A percentile compares a stretch with the other conserved stretches of the same genome.
These are phyloP conservation scores for Gadus chalcogrammus DNA, from an alignment of 2,113 vertebrate species.

Conservation along the genomic window DNA sequence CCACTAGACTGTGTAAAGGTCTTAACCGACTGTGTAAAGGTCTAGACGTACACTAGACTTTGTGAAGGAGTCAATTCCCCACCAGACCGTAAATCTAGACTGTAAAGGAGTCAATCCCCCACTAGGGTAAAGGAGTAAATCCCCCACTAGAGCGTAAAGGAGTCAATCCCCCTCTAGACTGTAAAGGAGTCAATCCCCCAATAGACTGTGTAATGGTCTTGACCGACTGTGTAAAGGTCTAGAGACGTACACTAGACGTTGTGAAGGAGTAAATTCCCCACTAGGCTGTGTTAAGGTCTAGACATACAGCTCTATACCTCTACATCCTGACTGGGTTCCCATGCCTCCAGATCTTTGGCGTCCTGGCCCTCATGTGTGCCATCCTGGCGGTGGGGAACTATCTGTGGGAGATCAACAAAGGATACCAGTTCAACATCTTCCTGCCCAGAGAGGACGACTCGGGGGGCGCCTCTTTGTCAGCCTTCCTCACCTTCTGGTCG, in stretches of 20 bases:
- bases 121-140: too few species aligned
- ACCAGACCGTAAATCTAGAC: too few species aligned
- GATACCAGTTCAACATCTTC: constrained; percentile 82
- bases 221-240: not conserved
- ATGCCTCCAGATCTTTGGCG: constrained; percentile 81
- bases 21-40: not conserved
- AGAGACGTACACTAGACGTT: too few species aligned
- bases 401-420: constrained; percentile 82
- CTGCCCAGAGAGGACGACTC: constrained; percentile 76
- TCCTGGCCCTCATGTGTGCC: constrained; percentile 85
- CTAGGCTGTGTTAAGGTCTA: not conserved
- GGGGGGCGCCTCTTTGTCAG: constrained; percentile 70
- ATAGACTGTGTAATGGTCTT: not conserved
- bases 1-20: not conserved
- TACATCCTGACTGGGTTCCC: not conserved
- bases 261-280: too few species aligned
- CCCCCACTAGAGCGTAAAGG: too few species aligned
- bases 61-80: too few species aligned
- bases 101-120: too few species aligned
- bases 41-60: too few species aligned
- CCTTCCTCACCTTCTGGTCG: constrained; percentile 91
- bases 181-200: too few species aligned
- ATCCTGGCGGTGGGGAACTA: constrained; percentile 86
- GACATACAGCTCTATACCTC: not conserved
- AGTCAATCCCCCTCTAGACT: too few species aligned